Base-by-base conservation (phyloP, 2,888 invertebrate genomes). In the Camptogramma bilineatum region DNA sequence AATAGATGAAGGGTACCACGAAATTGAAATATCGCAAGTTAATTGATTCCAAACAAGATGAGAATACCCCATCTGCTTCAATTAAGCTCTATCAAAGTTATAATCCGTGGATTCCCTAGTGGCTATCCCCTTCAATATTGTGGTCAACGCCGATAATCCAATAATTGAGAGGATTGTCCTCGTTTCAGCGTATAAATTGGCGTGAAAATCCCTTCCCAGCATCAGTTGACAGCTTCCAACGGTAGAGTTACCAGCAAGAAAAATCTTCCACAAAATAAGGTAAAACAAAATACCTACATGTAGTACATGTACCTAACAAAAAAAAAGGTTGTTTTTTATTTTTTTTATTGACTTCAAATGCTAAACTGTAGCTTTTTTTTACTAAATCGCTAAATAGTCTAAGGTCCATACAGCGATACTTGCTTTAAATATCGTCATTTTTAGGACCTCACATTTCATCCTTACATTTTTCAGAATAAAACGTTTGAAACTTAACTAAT, bases 81-180 rank as follows among this genome's bases (percentile, higher is more conserved):
- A 82, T 75, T 77, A 79, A 82, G 83, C 85, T 85, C 80, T 87
- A 89, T 90, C 81, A 67, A 86, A 90, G 86, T 88, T 90, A 78
- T 82, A 81, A 89, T 88, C 48, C 39, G 4, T 21, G 7, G 16
- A 56, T 24, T 56, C 89, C 87, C 85, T 52, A 21, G 77, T 75
- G 88, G 69, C 72, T 71, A 70, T 71, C 66, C 68, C 69, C 73
- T 80, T 68, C 85, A 89, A 90, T 86, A 86, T 47, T 88, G 90
- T 78, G 91, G 90, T 87, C 83, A 85, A 76, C 71, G 77, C 83
- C 81, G 85, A 82, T 91, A 90, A 91, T 91, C 90, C 90, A 84
- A 82, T 91, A 91, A 91, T 90, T 86, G 88, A 81, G 73, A 73
- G 74, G 75, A 71, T 65, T 65, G 74, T 46, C 50, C 65, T 13